Evolutionary conservation across 2,113 vertebrate species (phyloP), one percentile per base, ranked within the genome.

Genomic region (Hydrochoerus hydrochaeris): DNA sequence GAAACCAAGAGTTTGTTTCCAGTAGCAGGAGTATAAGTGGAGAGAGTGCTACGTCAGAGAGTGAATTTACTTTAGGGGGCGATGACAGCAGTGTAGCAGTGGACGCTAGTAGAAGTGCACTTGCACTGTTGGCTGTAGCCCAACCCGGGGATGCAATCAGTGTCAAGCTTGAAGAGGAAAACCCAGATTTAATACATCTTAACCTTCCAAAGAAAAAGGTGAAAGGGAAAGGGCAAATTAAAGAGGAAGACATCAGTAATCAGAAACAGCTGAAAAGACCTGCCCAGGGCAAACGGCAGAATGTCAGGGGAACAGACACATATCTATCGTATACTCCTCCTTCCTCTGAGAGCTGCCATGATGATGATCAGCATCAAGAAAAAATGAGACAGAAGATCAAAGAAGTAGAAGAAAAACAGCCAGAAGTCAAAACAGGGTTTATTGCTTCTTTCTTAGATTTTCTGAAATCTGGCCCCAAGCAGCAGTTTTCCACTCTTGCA

Each of bases 401-500:
- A 96, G 99, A 99, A 97, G 99, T 99, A 69, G 99, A 99, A 96
- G 99, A 99, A 98, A 99, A 99, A 95, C 99, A 99, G 80, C 99
- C 99, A 86, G 99, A 99, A 97, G 99, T 99, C 93, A 99, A 99
- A 98, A 99, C 99, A 58, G 99, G 99, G 92, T 99, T 99, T 97
- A 99, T 99, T 16, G 99, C 99, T 77, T 99, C 99, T 95, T 99
- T 99, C 98, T 99, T 99, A 96, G 99, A 99, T 98, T 99, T 99
- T 97, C 98, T 99, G 11, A 99, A 99, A 97, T 99, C 99, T 90
- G 99, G 99, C 75, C 99, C 99, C 90, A 99, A 99, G 97, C 99
- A 99, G 71, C 99, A 99, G 81, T 99, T 99, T 98, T 99, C 99
- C 22, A 99, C 99, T 81, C 99, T 99, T 97, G 99, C 99, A 16